These are phyloP conservation scores for Dugesia japonica DNA, from an alignment of 2,888 invertebrate genomes.

Conservation along the genomic window DNA sequence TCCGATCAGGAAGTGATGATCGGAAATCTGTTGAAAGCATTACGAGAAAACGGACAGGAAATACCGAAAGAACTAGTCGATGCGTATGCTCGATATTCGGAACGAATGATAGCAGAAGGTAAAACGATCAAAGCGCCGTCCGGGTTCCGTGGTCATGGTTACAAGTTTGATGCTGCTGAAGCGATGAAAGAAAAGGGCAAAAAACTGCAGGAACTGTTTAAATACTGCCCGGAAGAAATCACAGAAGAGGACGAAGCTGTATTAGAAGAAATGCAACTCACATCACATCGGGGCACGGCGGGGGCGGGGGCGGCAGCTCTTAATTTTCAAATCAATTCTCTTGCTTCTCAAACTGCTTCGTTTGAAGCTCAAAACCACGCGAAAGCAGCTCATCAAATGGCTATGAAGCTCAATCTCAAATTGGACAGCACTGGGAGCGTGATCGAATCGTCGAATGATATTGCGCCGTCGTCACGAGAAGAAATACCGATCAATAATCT, in stretches of 20 bases:
- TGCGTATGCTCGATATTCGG: background rate
- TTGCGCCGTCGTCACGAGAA: background rate
- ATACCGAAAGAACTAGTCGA: background rate
- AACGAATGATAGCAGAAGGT: background rate
- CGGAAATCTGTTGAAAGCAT: background rate
- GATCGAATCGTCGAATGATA: background rate
- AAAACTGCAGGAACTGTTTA: background rate
- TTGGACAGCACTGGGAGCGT: background rate
- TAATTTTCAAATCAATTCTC: background rate
- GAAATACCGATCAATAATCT: constrained; percentile 16
- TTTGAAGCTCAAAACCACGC: constrained; percentile 7
- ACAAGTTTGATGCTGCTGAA: constrained; percentile 25
- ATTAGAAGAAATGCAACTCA: background rate
- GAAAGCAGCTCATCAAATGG: constrained; percentile 1
- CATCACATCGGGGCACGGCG: background rate
- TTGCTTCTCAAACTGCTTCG: background rate
- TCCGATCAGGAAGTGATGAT: background rate
- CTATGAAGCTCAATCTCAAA: background rate
- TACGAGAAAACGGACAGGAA: background rate
- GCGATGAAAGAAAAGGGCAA: background rate
- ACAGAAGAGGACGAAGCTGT: background rate
- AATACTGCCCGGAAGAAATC: background rate
- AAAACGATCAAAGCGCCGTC: background rate
- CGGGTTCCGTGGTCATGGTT: constrained; percentile 20
- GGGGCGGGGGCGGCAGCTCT: background rate